phyloP scores from a whole-genome alignment of 2,888 invertebrate genomes.

The Eupsilia transversa region DNA sequence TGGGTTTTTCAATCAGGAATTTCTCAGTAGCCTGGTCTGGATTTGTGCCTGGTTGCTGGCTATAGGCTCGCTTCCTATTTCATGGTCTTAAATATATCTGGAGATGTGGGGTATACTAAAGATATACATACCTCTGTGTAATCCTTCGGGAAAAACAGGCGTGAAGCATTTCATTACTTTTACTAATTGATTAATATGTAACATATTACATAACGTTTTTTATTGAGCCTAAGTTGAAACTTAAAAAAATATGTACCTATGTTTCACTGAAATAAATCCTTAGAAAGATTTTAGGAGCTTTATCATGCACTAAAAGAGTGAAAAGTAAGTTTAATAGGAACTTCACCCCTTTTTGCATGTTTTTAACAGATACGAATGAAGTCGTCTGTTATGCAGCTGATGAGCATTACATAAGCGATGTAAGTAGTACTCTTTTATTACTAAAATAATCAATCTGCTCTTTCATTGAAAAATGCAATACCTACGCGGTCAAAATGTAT shows the following conservation, averaged over 20 bases:
- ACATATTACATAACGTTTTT: no score
- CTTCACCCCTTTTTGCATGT: not conserved
- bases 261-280: not conserved
- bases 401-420: conserved; percentile 74
- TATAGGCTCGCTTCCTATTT: not conserved
- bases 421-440: conserved; percentile 62
- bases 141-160: not conserved
- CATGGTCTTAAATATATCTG: not conserved
- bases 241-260: not conserved
- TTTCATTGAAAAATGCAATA: no score
- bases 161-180: no score
- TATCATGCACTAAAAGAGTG: not conserved
- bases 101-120: not conserved
- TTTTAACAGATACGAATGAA: conserved; percentile 68
- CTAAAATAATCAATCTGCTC: no score
- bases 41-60: not conserved
- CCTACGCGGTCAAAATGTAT: no score
- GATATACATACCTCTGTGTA: not conserved
- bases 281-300: not conserved
- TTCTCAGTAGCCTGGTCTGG: not conserved
- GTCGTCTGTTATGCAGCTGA: conserved; percentile 76
- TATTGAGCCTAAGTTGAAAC: no score
- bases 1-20: not conserved
- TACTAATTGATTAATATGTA: no score
- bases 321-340: not conserved